Evolutionary conservation across 2,888 invertebrate species (phyloP), one percentile per base, ranked within the genome.

Genomic region (Drosophila macrospina): DNA sequence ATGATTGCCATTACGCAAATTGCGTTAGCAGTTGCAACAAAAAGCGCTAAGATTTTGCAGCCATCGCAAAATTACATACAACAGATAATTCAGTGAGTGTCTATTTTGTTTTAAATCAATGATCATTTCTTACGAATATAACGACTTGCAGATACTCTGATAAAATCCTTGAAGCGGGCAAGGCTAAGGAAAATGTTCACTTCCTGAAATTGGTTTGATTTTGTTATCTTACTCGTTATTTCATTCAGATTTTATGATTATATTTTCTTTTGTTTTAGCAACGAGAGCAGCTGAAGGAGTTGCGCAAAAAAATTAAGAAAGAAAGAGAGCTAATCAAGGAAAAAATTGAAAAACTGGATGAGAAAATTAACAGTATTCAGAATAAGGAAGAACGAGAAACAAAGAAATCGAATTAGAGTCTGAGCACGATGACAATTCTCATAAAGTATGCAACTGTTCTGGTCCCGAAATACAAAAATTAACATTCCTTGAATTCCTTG

Each of bases 181-280:
- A 62, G 32, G 67, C 76, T 0, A 79, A 78, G 16, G 86, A 88
- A 55, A 83, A 84, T 59, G 70, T 82, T 3, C 37, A 69, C 16
- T 78, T 74, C 5, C 20, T 78, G 5, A 60, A 78, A 71, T 11
- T 4, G 79, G 78, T 76, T 13, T 11, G 48, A 8, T 6, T 13
- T 7, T 5, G 5, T 8, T 1, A 2, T 6, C 4, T 28, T 30
- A 4, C 2, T 2, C 8, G 28, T 28, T 0, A 8, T 8, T 15
- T 10, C 2, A 4, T 71, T 41, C 1, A 5, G 1, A 7, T 78
- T 37, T n/a, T 64, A 6, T 63, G 6, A 50, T 16, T 6, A 15
- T 10, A 1, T 20, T 5, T 50, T 6, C 13, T 2, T 11, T 3
- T 0, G 0, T 32, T 7, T 39, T 39, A 80, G 83, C 78, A 80